A percentile compares a stretch with the other conserved stretches of the same genome.
These are phyloP conservation scores for Rotaria magnacalcarata DNA, from an alignment of 2,888 invertebrate genomes.

Conservation along the genomic window DNA sequence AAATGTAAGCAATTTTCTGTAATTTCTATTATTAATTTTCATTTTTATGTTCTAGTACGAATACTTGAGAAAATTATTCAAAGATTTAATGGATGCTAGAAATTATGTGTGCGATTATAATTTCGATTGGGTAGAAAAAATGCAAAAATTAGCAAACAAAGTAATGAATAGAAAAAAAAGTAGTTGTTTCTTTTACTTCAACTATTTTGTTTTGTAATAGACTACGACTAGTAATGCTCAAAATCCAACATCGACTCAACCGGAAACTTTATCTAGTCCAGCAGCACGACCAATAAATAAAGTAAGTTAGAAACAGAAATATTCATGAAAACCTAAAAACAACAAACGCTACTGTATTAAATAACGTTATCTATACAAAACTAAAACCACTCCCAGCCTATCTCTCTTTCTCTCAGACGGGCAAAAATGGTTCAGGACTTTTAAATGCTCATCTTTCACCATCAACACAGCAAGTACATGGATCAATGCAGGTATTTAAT, in stretches of 20 bases:
- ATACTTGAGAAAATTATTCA: slow-evolving; percentile 85
- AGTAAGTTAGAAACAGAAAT: background rate
- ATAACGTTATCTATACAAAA: too few relatives aligned
- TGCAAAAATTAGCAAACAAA: slow-evolving; percentile 38
- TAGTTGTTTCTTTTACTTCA: background rate
- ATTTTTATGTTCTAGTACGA: slow-evolving; percentile 66
- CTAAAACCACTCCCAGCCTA: too few relatives aligned
- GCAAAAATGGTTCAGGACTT: background rate
- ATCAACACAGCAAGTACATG: background rate
- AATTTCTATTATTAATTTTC: background rate
- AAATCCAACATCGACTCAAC: background rate
- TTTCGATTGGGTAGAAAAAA: slow-evolving; percentile 48
- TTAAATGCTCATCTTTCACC: background rate
- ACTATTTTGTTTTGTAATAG: background rate
- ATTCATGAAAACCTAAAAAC: too few relatives aligned
- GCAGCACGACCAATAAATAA: background rate
- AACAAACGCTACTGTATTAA: too few relatives aligned
- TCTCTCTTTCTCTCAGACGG: slow-evolving; percentile 14
- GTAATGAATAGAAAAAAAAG: background rate
- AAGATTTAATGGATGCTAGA: slow-evolving; percentile 54
- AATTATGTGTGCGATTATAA: slow-evolving; percentile 48
- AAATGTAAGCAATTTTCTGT: slow-evolving; percentile 61
- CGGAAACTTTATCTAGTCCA: background rate
- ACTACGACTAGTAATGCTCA: background rate
- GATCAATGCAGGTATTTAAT: background rate